Conservation (phyloP, 2,113 vertebrate genomes). For the Vanacampus margaritifer region DNA sequence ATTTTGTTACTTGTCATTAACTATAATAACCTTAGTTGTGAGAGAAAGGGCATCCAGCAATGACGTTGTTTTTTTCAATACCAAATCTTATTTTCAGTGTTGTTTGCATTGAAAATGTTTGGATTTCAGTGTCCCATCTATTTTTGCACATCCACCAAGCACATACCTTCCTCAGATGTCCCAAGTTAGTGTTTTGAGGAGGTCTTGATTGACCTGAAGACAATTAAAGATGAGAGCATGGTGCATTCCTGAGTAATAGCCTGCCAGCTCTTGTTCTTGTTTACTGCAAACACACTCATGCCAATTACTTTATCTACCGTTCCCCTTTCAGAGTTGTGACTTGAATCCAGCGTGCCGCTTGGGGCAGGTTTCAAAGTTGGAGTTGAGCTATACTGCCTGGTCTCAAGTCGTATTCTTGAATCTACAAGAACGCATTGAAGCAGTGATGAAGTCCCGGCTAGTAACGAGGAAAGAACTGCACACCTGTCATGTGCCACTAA, state of each 20-base stretch:
- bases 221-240: conserved; percentile 35
- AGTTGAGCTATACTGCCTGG: conserved; percentile 2
- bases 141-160: conserved; percentile 3
- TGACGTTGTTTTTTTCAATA: too few relatives aligned
- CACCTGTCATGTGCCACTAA: conserved; percentile 14
- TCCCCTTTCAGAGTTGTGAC: conserved; percentile 31
- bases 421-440: conserved; percentile 1
- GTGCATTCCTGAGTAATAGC: conserved; percentile 64
- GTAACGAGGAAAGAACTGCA: conserved; percentile 15
- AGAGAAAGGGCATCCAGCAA: neutral
- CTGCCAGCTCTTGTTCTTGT: conserved; percentile 52
- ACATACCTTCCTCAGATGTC: conserved; percentile 28
- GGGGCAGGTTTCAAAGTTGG: conserved; percentile 29
- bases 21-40: neutral
- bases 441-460: neutral
- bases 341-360: conserved; percentile 35
- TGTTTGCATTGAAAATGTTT: too few relatives aligned
- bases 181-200: conserved; percentile 19
- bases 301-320: conserved; percentile 48
- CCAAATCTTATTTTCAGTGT: too few relatives aligned
- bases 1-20: too few relatives aligned
- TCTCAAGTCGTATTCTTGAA: conserved; percentile 4
- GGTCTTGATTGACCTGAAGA: conserved; percentile 2
- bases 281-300: conserved; percentile 65
- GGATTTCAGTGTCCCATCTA: neutral